Conservation (phyloP, 2,113 vertebrate species). For the Hippocampus comes region DNA sequence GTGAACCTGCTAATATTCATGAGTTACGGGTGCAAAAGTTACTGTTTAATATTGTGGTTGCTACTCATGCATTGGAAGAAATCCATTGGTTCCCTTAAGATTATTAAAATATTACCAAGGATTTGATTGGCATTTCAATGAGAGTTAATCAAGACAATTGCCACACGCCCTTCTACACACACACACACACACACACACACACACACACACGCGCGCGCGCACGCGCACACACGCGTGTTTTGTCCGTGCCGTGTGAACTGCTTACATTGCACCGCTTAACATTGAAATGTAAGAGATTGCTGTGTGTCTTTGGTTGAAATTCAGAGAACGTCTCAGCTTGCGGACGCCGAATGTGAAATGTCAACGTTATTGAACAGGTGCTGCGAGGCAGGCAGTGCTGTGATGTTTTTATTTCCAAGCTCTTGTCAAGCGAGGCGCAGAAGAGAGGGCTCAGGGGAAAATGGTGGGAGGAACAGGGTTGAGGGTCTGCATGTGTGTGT, state of each 20-base stretch:
- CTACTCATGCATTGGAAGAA: neutral
- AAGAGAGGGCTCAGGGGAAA: constrained; percentile 68
- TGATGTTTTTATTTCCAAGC: constrained; percentile 77
- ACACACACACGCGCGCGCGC: too few relatives aligned
- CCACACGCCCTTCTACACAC: neutral
- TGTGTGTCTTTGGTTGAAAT: constrained; percentile 55
- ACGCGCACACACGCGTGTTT: too few relatives aligned
- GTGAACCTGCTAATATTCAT: neutral
- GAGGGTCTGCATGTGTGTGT: constrained; percentile 21
- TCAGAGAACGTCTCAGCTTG: constrained; percentile 54
- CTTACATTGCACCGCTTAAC: constrained; percentile 25
- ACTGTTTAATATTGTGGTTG: neutral
- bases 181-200: neutral
- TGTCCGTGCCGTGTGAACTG: constrained; percentile 31
- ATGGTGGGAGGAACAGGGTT: constrained; percentile 52
- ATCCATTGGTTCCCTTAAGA: neutral
- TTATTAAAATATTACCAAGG: neutral
- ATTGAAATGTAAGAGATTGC: constrained; percentile 22
- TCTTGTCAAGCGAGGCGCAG: constrained; percentile 60
- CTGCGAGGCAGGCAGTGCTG: constrained; percentile 70
- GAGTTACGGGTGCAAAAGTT: neutral
- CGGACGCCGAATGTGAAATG: constrained; percentile 73
- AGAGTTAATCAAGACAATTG: constrained; percentile 13
- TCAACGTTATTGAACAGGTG: constrained; percentile 78
- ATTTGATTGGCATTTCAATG: neutral